phyloP scores from a whole-genome alignment of 1,140 invertebrate genomes.

The Tetramorium alpestre region DNA sequence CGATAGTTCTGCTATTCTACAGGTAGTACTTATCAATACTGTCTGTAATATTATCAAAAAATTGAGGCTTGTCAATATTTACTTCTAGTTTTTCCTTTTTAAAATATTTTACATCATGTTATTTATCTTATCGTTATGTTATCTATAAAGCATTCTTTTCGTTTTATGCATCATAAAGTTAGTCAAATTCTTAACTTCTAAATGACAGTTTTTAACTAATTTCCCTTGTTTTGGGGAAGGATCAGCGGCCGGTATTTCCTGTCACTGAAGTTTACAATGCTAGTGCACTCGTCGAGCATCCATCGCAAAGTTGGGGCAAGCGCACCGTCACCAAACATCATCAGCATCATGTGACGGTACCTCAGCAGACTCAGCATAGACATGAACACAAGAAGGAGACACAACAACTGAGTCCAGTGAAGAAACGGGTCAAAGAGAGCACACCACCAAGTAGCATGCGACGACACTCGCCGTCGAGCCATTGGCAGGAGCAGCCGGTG shows the following conservation, averaged over 20 bases:
- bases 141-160: not conserved
- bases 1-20: constrained; percentile 91
- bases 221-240: constrained; percentile 83
- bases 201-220: constrained; percentile 69
- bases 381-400: constrained; percentile 93
- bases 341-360: constrained; percentile 86
- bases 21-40: constrained; percentile 83
- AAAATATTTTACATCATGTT: not conserved
- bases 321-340: constrained; percentile 86
- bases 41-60: not conserved
- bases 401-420: constrained; percentile 97
- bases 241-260: constrained; percentile 89
- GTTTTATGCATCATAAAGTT: not conserved
- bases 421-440: constrained; percentile 99
- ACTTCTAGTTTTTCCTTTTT: not conserved
- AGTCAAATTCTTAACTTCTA: not conserved
- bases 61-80: not conserved
- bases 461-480: constrained; percentile 83
- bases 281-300: constrained; percentile 87
- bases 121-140: not conserved
- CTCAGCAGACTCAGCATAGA: constrained; percentile 84
- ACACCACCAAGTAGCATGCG: constrained; percentile 91
- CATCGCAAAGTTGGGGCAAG: constrained; percentile 84
- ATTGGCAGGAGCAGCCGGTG: constrained; percentile 82
- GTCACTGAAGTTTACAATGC: constrained; percentile 88